These are phyloP conservation scores for Belgica antarctica DNA, from an alignment of 2,888 invertebrate species.

Conservation along the genomic window DNA sequence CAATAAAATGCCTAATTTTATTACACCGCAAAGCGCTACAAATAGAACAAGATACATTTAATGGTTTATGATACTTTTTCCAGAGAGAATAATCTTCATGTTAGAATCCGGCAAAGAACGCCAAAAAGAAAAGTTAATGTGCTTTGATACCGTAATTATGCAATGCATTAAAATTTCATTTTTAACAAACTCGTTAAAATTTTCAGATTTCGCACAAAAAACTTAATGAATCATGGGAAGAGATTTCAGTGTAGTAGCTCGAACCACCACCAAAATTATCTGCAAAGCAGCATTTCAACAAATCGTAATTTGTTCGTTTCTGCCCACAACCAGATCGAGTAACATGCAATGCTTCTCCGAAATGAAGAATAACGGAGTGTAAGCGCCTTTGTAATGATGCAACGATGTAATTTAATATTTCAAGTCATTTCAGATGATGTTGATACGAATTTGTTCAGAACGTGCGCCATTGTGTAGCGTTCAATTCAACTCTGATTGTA, in stretches of 20 bases:
- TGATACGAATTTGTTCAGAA: conserved; percentile 26
- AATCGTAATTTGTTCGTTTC: conserved; percentile 1
- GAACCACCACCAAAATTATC: neutral
- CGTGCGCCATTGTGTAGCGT: conserved; percentile 7
- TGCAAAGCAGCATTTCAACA: neutral
- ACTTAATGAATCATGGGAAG: neutral
- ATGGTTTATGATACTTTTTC: conserved; percentile 38
- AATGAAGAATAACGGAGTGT: conserved; percentile 1
- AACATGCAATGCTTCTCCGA: conserved; percentile 25
- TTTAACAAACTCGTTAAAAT: conserved; percentile 14
- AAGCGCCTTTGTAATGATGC: conserved; percentile 31
- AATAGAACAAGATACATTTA: conserved; percentile 41
- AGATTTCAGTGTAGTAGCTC: neutral
- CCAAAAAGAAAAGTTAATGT: conserved; percentile 10
- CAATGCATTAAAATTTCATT: conserved; percentile 30
- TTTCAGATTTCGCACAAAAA: neutral
- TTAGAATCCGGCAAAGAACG: neutral
- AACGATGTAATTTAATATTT: conserved; percentile 30
- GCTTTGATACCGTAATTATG: conserved; percentile 23
- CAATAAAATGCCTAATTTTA: conserved; percentile 40
- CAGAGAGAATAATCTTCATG: conserved; percentile 42
- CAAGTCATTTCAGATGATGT: conserved; percentile 1
- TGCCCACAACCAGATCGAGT: conserved; percentile 24
- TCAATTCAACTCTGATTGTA: conserved; percentile 6
- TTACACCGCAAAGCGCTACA: conserved; percentile 19